Evolutionary conservation across 2,113 vertebrate genomes (phyloP).

Genomic region (Alexandromys fortis): DNA sequence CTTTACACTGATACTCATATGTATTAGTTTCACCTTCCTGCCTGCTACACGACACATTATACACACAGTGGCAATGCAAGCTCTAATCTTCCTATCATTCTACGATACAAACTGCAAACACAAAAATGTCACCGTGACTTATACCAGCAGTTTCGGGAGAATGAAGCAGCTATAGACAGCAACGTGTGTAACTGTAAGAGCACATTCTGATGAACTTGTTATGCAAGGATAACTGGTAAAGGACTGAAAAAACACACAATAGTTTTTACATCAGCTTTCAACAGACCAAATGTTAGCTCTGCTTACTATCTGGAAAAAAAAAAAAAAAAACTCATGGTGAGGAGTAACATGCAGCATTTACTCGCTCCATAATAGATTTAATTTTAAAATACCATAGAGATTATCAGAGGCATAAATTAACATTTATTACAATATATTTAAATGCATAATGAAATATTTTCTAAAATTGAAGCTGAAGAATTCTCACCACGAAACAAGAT

Average conservation of each 20-base stretch:
- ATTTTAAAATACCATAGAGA: conserved; percentile 75
- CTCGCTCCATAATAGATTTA: conserved; percentile 73
- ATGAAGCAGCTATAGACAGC: not conserved
- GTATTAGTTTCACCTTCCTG: conserved; percentile 17
- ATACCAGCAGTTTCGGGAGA: not conserved
- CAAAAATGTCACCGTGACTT: not conserved
- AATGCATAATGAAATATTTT: conserved; percentile 73
- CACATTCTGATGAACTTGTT: not conserved
- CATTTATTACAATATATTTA: conserved; percentile 68
- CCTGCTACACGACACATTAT: not conserved
- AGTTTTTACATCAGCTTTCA: conserved; percentile 24
- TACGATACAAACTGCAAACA: conserved; percentile 27
- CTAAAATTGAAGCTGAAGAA: conserved; percentile 61
- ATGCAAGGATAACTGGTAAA: not conserved
- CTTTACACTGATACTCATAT: not conserved
- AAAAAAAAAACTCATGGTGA: conserved; percentile 47
- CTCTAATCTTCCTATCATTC: not conserved
- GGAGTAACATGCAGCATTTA: conserved; percentile 65
- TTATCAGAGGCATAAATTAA: conserved; percentile 77
- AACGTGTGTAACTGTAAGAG: not conserved
- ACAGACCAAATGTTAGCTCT: not conserved
- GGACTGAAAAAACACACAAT: not conserved
- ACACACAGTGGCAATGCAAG: not conserved
- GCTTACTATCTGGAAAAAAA: conserved; percentile 57
- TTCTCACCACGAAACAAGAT: conserved; percentile 60